Evolutionary conservation across 2,797 vertebrate genomes (phyloP), one percentile per base, ranked within the genome.

Genomic region (Tarsius wallacei): DNA sequence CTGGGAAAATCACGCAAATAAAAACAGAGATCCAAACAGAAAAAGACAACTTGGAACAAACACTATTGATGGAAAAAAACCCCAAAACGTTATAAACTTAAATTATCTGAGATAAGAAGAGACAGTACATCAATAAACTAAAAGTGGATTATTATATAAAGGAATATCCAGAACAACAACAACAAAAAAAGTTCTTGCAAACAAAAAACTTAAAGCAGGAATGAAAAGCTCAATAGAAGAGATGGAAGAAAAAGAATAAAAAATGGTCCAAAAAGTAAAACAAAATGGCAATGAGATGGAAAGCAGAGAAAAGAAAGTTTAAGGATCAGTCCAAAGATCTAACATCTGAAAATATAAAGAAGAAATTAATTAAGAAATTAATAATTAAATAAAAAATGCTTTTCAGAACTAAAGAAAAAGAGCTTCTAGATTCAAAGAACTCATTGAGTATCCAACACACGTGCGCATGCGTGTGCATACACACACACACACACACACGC

Each of bases 401-500:
- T 59, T 66, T 70, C 68, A 90, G 84, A 93, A 74, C 73, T 81
- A 71, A 88, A 93, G 70, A 49, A 90, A 86, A 87, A n/a, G 3
- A 78, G 26, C 77, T 78, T 87, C 70, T 88, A 55, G 16, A 94
- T 49, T 94, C 59, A 85, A 91, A 77, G 14, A 85, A 66, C 11
- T 88, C 70, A 81, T 74, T 47, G 68, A 68, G 63, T 36, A 87
- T 14, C 63, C 17, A 85, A 66, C 5, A 88, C 77, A 86, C 42
- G 7, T 5, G 42, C 42, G 7, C 42, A 42, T 42, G 42, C 4
- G 42, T 5, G 42, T 42, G 42, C 42, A 42, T 6, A 5, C 42
- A 5, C 42, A 5, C 42, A 42, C 42, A 5, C 42, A 5, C 42
- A 42, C 42, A 42, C 42, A 42, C 42, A 61, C 42, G 4, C 42